Base-by-base conservation (phyloP, 2,113 vertebrate species). In the Ammospiza nelsoni region DNA sequence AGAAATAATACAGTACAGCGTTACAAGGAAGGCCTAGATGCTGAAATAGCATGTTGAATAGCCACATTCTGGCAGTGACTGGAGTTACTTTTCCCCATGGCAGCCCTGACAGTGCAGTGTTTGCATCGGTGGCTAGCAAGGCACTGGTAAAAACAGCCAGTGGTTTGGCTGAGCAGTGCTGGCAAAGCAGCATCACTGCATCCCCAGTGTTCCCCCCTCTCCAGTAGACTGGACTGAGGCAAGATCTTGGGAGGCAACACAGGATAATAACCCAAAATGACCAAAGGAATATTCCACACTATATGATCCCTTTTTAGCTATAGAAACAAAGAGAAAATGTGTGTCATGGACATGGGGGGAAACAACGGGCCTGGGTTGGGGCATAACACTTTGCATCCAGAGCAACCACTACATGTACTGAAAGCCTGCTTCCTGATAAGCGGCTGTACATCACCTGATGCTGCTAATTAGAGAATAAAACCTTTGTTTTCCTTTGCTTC, bases 271-370 rank as follows among this genome's bases (percentile, higher is more conserved):
- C 20, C 8, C 39, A 39, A 65, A 71, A 6, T 15, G 22, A 25
- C 23, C 31, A 29, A 58, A 71, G 16, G 44, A 43, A 24, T 65
- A 48, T 52, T 52, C 21, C n/a, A 28, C 28, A 20, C 8, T 4
- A 2, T 54, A 28, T 33, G 22, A 12, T 2, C 0, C 17, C 14
- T 43, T 15, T 23, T 67, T 23, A 54, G 8, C 27, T 48, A 9
- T 16, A 49, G 37, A 67, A 44, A 16, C 9, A 33, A 33, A 49
- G 22, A 29, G 22, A 37, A 81, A 62, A 24, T 74, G 19, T 39
- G 33, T 9, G 15, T 65, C 22, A 33, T 1, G 3, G 4, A 12
- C 2, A 2, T 20, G 13, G 13, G 9, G 22, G 41, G 15, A n/a
- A 28, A 25, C 9, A n/a, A 29, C 37, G 9, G 8, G 1, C 6